phyloP scores from a whole-genome alignment of 2,797 vertebrate species.

The Cossypha heuglini region DNA sequence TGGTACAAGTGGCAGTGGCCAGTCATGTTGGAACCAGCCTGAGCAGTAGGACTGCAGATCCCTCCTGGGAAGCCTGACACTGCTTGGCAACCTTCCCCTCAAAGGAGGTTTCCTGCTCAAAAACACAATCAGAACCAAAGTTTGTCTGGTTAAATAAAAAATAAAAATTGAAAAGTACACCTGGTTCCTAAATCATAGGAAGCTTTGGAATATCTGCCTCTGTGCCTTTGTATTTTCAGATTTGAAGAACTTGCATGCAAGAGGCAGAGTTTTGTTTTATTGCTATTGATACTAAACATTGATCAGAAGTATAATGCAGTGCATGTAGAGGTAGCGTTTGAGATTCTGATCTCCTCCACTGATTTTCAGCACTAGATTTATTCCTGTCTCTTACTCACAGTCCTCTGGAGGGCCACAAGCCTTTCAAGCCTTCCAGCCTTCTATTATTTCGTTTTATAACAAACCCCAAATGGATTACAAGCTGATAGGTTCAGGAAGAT shows the following conservation, averaged over 20 bases:
- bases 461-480: not conserved
- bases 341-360: not conserved
- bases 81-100: not conserved
- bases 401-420: not conserved
- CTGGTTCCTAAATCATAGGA: not conserved
- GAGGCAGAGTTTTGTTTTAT: not conserved
- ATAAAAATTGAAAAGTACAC: not conserved
- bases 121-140: not conserved
- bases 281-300: not conserved
- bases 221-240: not conserved
- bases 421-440: not conserved
- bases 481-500: not conserved
- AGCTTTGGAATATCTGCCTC: not conserved
- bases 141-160: not conserved
- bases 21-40: not conserved
- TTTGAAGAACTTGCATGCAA: not conserved
- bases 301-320: not conserved
- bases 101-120: not conserved
- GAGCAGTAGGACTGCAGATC: not conserved
- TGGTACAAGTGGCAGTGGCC: not conserved
- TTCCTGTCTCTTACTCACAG: not conserved
- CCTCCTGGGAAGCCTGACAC: not conserved
- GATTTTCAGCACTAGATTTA: not conserved
- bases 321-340: fast-evolving
- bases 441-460: not conserved